Evolutionary conservation across 2,888 invertebrate genomes (phyloP), one percentile per base, ranked within the genome.

Genomic region (Silvanus unidentatus): DNA sequence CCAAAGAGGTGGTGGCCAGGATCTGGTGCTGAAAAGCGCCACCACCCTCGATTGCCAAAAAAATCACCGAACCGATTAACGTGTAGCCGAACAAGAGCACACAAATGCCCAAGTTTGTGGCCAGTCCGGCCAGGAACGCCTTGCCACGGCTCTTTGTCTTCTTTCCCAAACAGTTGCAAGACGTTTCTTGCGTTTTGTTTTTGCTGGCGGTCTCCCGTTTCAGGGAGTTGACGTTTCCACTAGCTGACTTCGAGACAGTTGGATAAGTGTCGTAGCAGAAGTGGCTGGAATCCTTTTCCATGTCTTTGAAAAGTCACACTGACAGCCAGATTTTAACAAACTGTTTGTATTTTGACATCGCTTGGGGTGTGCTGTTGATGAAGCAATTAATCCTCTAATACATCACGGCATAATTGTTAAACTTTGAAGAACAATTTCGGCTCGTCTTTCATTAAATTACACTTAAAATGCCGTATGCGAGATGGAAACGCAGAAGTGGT

Each of bases 81-180:
- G 90, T 90, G 70, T 91, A 91, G 15, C 87, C 88, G 61, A 91
- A 77, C 34, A 91, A 77, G 43, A 89, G 76, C 43, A 84, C 78
- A 72, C 90, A 90, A 69, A 91, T 89, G 56, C 61, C 66, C 47
- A 89, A 74, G 70, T 91, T 90, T 50, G 88, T 88, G 57, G 88
- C 76, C 51, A 87, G 79, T 10, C 87, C 85, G 43, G 87, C 82
- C 59, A 84, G 74, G 64, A 84, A 84, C 58, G 81, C 79, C 49
- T 60, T 65, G 13, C 64, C 53, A 49, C 63, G 65, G 39, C 56
- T 59, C 47, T 57, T 61, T 42, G 64, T 62, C 71, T 64, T 62
- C 38, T 58, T 58, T 4, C 64, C 65, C 42, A 69, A 61, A 51
- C 70, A 71, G 44, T 64, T 65, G 49, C 69, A 70, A 13, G 63